A percentile compares a stretch with the other conserved stretches of the same genome.
phyloP scores from a whole-genome alignment of 2,888 invertebrate species.

The Sericinus montela region DNA sequence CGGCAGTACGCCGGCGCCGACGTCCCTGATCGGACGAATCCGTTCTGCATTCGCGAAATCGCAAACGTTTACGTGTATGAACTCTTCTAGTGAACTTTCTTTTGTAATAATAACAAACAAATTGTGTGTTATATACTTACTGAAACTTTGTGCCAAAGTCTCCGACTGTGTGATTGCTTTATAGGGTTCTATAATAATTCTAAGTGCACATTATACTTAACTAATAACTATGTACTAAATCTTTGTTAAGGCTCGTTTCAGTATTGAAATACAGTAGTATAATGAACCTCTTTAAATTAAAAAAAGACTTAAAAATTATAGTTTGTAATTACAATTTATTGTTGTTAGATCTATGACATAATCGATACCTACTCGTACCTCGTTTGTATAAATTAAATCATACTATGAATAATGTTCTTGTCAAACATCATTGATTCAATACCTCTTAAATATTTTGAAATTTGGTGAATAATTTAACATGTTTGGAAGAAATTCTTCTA shows the following conservation, averaged over 20 bases:
- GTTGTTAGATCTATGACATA: constrained; percentile 47
- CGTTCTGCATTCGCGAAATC: constrained; percentile 44
- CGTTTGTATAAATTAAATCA: constrained; percentile 22
- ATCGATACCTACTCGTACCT: constrained; percentile 51
- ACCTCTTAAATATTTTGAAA: neutral
- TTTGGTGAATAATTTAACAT: too few species aligned
- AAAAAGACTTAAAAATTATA: neutral
- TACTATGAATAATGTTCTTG: constrained; percentile 1
- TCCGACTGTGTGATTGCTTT: too few species aligned
- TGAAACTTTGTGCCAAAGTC: constrained; percentile 27
- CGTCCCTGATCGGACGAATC: constrained; percentile 62
- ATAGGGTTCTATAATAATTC: too few species aligned
- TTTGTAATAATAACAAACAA: neutral
- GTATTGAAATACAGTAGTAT: neutral
- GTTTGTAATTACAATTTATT: constrained; percentile 14
- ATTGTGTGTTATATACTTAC: too few species aligned
- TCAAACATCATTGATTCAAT: neutral
- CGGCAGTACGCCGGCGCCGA: constrained; percentile 62
- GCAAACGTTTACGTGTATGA: constrained; percentile 16
- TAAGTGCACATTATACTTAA: neutral
- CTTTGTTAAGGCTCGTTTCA: neutral
- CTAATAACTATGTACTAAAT: neutral
- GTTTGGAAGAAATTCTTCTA: too few species aligned
- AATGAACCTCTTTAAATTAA: neutral
- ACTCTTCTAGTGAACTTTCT: neutral